These are phyloP conservation scores for Cynaeus angustus DNA, from an alignment of 2,888 invertebrate species.

Conservation along the genomic window DNA sequence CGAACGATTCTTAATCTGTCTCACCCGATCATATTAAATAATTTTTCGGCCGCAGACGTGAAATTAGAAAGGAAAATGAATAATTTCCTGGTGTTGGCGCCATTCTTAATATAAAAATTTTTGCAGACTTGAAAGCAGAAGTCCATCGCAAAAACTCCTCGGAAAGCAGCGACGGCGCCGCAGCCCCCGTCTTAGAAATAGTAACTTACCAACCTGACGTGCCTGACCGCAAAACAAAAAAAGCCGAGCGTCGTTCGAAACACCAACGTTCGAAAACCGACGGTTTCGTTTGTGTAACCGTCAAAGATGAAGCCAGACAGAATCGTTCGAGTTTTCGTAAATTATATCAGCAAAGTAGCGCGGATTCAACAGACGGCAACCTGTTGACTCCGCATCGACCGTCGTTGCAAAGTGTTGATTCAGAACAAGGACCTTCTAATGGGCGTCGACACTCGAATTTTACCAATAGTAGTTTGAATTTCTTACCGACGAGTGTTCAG, in stretches of 20 bases:
- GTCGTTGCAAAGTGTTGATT: constrained; percentile 68
- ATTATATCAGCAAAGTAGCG: constrained; percentile 72
- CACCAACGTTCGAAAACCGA: constrained; percentile 63
- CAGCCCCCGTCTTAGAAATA: constrained; percentile 73
- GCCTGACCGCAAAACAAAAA: constrained; percentile 50
- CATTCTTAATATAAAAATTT: background rate
- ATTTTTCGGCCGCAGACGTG: no score
- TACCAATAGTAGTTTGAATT: constrained; percentile 76
- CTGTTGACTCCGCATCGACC: constrained; percentile 73
- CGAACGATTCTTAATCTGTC: no score
- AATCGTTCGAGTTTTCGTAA: constrained; percentile 74
- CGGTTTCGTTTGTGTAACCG: constrained; percentile 69
- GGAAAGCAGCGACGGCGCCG: constrained; percentile 87
- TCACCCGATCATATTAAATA: no score
- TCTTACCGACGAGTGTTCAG: constrained; percentile 71
- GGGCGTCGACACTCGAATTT: constrained; percentile 77
- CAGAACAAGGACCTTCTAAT: constrained; percentile 62
- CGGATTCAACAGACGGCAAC: constrained; percentile 73
- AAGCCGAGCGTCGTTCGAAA: constrained; percentile 55
- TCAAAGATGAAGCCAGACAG: constrained; percentile 68
- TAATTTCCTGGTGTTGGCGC: no score
- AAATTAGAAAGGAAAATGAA: no score
- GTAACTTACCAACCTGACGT: constrained; percentile 58
- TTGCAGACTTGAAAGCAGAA: constrained; percentile 89
- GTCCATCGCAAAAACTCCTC: constrained; percentile 94